Evolutionary conservation across 2,113 vertebrate genomes (phyloP).

Genomic region (Tupaia chinensis): DNA sequence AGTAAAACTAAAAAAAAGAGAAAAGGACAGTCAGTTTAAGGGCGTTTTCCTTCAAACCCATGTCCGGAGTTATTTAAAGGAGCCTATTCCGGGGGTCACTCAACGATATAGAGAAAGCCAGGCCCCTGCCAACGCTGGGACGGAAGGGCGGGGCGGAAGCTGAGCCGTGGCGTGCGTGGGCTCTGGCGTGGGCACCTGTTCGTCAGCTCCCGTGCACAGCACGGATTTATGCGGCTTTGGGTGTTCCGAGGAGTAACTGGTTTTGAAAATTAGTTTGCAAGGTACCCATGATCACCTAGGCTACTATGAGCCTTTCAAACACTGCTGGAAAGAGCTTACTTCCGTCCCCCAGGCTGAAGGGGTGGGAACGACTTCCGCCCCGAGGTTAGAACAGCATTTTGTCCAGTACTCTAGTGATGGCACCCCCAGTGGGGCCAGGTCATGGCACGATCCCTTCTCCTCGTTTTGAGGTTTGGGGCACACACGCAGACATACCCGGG

Average conservation of each 20-base stretch:
- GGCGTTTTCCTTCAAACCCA: constrained; percentile 5
- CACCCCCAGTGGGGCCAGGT: background rate
- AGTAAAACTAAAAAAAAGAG: no score
- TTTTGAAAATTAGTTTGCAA: background rate
- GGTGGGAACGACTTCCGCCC: background rate
- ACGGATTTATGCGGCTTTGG: constrained; percentile 22
- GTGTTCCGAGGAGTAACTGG: background rate
- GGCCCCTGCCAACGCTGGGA: background rate
- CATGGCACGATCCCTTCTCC: no score
- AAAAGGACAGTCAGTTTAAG: background rate
- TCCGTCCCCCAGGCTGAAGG: background rate
- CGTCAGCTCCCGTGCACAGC: background rate
- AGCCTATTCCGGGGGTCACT: background rate
- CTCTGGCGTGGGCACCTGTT: background rate
- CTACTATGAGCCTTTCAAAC: constrained; percentile 3
- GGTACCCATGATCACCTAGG: background rate
- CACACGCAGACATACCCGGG: no score
- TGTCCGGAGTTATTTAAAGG: background rate
- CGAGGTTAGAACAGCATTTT: background rate
- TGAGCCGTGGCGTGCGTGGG: background rate
- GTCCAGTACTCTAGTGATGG: constrained; percentile 9
- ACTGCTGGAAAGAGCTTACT: background rate
- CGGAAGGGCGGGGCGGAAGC: no score
- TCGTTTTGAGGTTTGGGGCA: no score
- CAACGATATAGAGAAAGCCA: background rate